Conservation (phyloP, 2,797 vertebrate species). For the Artibeus lituratus region DNA sequence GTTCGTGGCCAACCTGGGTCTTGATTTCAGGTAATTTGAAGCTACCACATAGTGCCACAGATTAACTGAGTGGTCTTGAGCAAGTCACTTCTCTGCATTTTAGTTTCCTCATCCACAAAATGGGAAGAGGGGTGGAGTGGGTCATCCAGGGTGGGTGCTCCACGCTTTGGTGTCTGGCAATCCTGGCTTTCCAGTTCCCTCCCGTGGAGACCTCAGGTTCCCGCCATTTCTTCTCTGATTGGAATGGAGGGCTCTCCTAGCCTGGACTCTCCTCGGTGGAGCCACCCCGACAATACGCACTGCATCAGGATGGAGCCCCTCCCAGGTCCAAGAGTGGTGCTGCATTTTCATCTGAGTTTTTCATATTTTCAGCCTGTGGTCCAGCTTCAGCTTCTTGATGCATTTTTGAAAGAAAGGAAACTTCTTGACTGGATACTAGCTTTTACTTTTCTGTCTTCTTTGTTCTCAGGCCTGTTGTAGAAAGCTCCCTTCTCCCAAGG, state of each 20-base stretch:
- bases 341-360: neutral
- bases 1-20: neutral
- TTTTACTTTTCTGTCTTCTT: constrained; percentile 68
- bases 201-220: neutral
- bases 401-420: constrained; percentile 50
- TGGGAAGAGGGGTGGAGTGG: neutral
- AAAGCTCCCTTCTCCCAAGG: constrained; percentile 28
- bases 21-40: neutral
- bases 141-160: neutral
- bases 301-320: neutral
- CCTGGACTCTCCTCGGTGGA: neutral
- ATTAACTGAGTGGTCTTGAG: neutral
- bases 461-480: constrained; percentile 57
- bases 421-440: constrained; percentile 38
- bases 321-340: neutral
- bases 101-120: neutral
- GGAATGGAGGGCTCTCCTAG: neutral
- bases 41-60: no score
- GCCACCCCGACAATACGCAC: neutral
- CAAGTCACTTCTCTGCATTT: neutral
- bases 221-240: neutral
- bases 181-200: neutral
- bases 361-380: constrained; percentile 6
- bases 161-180: neutral
- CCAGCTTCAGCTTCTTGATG: constrained; percentile 46